Evolutionary conservation across 1,140 invertebrate genomes (phyloP).

Genomic region (Drosophila quadrilineata): DNA sequence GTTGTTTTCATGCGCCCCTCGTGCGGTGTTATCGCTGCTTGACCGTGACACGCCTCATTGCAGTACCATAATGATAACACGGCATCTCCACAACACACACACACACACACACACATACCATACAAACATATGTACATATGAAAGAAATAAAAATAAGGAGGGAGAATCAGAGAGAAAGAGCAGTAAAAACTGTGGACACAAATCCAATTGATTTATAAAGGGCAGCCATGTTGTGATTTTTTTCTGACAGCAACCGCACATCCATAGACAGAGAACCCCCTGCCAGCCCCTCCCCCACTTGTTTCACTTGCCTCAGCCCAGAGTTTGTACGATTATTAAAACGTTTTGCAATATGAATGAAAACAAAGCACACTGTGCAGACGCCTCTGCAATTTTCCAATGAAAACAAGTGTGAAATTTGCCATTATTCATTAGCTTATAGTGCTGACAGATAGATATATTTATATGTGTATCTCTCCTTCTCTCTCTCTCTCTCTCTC

Average conservation of each 20-base stretch:
- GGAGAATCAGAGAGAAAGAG: background rate
- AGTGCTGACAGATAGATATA: background rate
- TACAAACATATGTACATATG: background rate
- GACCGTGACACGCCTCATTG: constrained; percentile 24
- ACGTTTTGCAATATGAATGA: constrained; percentile 19
- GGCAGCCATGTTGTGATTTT: constrained; percentile 16
- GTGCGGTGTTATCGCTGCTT: constrained; percentile 26
- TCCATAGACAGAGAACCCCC: background rate
- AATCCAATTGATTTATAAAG: constrained; percentile 44
- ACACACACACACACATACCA: background rate
- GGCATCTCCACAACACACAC: constrained; percentile 1
- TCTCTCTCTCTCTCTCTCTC: background rate
- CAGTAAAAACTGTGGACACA: constrained; percentile 10
- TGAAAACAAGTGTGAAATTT: constrained; percentile 41
- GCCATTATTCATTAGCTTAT: constrained; percentile 28
- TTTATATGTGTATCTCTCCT: background rate
- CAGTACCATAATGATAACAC: constrained; percentile 33
- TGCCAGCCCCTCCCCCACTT: background rate
- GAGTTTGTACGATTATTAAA: constrained; percentile 33
- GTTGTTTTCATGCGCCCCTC: constrained; percentile 39
- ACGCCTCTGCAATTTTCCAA: constrained; percentile 16
- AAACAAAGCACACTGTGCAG: constrained; percentile 25
- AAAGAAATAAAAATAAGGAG: background rate
- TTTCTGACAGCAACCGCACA: background rate
- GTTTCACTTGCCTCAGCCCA: background rate